Evolutionary conservation across 1,140 invertebrate genomes (phyloP).

Genomic region (Listronotus oregonensis): DNA sequence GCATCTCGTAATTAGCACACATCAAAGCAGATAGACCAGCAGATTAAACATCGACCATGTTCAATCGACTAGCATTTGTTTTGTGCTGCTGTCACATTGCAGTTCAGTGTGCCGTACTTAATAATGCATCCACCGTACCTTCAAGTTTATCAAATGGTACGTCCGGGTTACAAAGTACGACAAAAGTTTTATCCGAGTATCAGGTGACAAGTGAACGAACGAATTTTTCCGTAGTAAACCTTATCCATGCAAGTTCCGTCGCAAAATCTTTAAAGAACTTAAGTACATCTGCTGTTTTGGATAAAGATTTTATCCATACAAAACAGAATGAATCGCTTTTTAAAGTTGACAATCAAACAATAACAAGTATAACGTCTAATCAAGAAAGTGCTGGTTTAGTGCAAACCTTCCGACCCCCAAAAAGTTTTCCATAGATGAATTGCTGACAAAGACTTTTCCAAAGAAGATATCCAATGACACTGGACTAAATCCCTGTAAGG

Average conservation of each 20-base stretch:
- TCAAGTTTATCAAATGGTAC: too few species aligned
- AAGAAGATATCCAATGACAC: slow-evolving; percentile 56
- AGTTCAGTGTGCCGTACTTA: slow-evolving; percentile 4
- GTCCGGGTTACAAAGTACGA: not conserved
- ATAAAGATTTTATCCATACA: not conserved
- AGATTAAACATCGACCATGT: slow-evolving; percentile 31
- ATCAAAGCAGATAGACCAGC: slow-evolving; percentile 24
- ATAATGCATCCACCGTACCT: not conserved
- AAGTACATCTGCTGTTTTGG: not conserved
- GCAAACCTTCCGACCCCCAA: not conserved
- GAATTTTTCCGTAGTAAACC: too few species aligned
- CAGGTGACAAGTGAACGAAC: too few species aligned
- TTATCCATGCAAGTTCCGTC: too few species aligned
- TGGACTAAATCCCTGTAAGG: slow-evolving; percentile 60
- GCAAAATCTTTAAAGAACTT: too few species aligned
- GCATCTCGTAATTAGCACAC: slow-evolving; percentile 25
- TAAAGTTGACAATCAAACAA: not conserved
- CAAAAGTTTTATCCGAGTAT: too few species aligned
- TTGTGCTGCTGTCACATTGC: slow-evolving; percentile 18
- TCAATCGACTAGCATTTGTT: slow-evolving; percentile 23
- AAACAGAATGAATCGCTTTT: not conserved
- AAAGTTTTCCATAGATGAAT: slow-evolving; percentile 44
- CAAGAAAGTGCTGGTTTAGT: not conserved
- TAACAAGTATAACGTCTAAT: too few species aligned
- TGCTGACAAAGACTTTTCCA: slow-evolving; percentile 47